Base-by-base conservation (phyloP, 2,888 invertebrate species). In the Noctua janthe region DNA sequence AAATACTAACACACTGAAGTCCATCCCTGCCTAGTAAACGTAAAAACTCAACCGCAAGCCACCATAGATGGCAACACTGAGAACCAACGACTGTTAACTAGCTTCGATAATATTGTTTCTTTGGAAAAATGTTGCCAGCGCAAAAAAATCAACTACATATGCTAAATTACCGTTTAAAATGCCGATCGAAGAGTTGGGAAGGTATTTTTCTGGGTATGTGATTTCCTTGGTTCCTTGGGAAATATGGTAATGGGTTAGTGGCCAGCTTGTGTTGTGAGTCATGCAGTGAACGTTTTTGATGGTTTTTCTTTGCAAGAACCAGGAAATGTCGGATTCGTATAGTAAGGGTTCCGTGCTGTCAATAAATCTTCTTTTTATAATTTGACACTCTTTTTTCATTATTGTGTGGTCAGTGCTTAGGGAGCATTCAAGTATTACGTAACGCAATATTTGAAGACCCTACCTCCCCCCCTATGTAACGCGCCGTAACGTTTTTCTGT, bases 71-170 rank as follows among this genome's bases (percentile, higher is more conserved):
- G 89, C 69, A 64, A 64, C 67, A 82, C 71, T 71, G 71, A 67
- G 74, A 88, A 71, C 82, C 49, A 74, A 64, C 59, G 70, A 81
- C 83, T 59, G 74, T 74, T 86, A 88, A 86, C 89, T 78, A 76
- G 79, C 66, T 43, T 49, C 78, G 70, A 86, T 82, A 74, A 87
- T 83, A 76, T 82, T 78, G 89, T 87, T 88, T 87, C 87, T 87
- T 83, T 64, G 56, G 83, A 86, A 89, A 78, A 83, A 88, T 83
- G 86, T 71, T 89, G 69, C 82, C 10, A 81, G 11, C 29, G 39
- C 71, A 86, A 86, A 87, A 78, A 83, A 78, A 64, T 35, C 17
- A 51, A 74, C 67, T 66, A 64, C 29, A 15, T 86, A 88, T 85
- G 86, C 86, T 81, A 88, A 85, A 62, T 59, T 29, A 51, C 4